Conservation (phyloP, 2,888 invertebrate species). For the Zelleria hepariella region DNA sequence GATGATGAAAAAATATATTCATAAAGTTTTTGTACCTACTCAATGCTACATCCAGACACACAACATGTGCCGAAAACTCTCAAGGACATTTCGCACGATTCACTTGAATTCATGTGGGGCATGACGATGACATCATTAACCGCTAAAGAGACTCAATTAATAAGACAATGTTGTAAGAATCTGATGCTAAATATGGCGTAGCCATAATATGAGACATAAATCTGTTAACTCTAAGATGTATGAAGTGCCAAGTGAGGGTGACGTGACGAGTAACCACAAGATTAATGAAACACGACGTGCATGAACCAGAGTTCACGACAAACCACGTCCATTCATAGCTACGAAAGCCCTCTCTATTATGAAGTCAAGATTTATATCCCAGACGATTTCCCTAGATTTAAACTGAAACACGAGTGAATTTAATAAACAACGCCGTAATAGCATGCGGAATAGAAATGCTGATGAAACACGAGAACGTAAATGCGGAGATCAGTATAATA, state of each 20-base stretch:
- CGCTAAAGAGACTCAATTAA: constrained; percentile 10
- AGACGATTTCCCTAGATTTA: background rate
- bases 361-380: background rate
- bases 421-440: background rate
- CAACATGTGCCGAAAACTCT: constrained; percentile 5
- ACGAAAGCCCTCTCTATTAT: background rate
- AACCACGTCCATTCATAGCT: constrained; percentile 9
- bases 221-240: background rate
- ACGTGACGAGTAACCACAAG: constrained; percentile 37
- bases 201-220: background rate
- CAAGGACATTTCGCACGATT: constrained; percentile 25
- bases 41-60: background rate
- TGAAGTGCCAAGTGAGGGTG: constrained; percentile 21
- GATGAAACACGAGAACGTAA: background rate
- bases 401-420: background rate
- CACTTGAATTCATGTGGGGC: constrained; percentile 34
- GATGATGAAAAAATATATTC: background rate
- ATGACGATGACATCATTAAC: constrained; percentile 34
- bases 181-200: background rate
- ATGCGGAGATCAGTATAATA: background rate
- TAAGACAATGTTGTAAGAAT: background rate
- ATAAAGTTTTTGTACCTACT: background rate
- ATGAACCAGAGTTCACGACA: constrained; percentile 18
- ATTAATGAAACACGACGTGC: constrained; percentile 27
- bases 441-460: background rate